Evolutionary conservation across 2,113 vertebrate species (phyloP).

Genomic region (Ceyx margarethae): DNA sequence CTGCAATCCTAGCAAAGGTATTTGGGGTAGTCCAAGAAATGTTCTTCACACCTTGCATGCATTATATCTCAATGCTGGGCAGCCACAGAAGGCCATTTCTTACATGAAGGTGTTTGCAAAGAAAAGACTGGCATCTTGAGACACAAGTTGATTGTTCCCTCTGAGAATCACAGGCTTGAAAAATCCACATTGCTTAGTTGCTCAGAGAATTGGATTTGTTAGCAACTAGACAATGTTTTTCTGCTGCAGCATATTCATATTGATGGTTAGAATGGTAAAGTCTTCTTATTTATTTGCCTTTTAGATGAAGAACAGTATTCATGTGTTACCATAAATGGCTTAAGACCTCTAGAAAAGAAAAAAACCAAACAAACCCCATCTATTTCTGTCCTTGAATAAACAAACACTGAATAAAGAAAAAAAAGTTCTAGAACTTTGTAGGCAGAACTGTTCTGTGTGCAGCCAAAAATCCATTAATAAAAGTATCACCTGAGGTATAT

Average conservation of each 20-base stretch:
- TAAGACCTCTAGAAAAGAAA: background rate
- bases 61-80: background rate
- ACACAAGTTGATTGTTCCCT: background rate
- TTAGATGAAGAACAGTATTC: background rate
- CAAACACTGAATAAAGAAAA: background rate
- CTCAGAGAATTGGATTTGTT: background rate
- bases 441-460: background rate
- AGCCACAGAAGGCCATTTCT: background rate
- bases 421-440: background rate
- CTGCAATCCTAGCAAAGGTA: background rate
- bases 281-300: background rate
- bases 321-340: background rate
- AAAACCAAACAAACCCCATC: too few species aligned
- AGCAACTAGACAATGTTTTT: background rate
- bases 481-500: constrained; percentile 18
- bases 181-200: background rate
- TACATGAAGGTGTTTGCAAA: background rate
- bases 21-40: background rate
- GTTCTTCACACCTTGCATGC: background rate
- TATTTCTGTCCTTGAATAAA: background rate
- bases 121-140: background rate
- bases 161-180: background rate
- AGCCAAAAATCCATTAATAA: constrained; percentile 39
- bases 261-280: background rate
- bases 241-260: background rate